Percentiles rank a stretch among this genome's conserved stretches.
phyloP scores from a whole-genome alignment of 2,888 invertebrate genomes.

The Furcula furcula region DNA sequence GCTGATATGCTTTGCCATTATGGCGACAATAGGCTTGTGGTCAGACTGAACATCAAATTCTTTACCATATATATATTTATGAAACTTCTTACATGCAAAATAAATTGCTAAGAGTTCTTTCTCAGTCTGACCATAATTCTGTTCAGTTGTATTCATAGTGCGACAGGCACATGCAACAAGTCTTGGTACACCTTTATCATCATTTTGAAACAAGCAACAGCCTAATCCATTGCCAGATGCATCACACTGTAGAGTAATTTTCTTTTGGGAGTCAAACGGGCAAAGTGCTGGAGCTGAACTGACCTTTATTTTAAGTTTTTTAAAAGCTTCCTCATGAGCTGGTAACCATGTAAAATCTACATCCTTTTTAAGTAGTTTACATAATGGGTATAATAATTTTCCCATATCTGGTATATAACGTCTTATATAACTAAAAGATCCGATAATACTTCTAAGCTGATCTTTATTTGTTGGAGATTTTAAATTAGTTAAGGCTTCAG shows the following conservation, averaged over 20 bases:
- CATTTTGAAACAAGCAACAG: conserved; percentile 1
- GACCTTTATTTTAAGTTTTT: background rate
- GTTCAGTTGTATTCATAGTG: background rate
- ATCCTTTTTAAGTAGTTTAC: background rate
- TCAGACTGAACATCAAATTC: conserved; percentile 1
- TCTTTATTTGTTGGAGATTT: background rate
- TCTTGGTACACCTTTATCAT: background rate
- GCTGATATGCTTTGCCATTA: conserved; percentile 3
- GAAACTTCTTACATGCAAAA: background rate
- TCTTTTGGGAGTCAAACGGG: background rate
- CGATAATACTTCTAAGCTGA: background rate
- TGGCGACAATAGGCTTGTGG: conserved; percentile 1
- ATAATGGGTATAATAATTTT: background rate
- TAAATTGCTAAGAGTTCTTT: background rate
- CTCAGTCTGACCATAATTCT: background rate
- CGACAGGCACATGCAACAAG: background rate
- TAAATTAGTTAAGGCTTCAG: background rate
- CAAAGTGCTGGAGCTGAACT: background rate
- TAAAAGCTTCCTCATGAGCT: background rate
- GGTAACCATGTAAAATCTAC: background rate
- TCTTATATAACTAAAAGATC: background rate
- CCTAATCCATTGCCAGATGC: background rate
- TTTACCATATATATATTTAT: background rate
- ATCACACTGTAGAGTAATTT: background rate
- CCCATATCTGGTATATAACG: background rate